Evolutionary conservation across 2,797 vertebrate species (phyloP).

Genomic region (Benthosema pterotum): DNA sequence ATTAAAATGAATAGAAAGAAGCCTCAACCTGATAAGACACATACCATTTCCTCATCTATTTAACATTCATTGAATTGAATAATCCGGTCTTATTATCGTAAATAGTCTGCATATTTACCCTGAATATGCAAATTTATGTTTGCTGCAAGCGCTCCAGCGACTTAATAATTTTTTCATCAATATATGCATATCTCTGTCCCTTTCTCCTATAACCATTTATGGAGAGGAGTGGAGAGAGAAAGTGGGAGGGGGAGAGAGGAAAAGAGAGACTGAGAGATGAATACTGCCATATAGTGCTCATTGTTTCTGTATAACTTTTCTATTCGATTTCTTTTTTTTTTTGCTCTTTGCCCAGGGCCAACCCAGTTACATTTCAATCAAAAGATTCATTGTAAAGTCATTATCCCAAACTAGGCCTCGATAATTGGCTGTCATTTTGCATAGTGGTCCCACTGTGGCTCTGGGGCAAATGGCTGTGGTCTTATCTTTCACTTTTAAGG

Average conservation of each 20-base stretch:
- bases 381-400: slow-evolving; percentile 87
- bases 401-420: slow-evolving; percentile 84
- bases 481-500: slow-evolving; percentile 91
- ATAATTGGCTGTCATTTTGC: slow-evolving; percentile 91
- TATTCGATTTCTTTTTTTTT: slow-evolving; percentile 46
- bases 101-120: slow-evolving; percentile 99
- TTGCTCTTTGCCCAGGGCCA: slow-evolving; percentile 80
- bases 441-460: slow-evolving; percentile 87
- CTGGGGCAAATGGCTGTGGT: slow-evolving; percentile 83
- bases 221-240: slow-evolving; percentile 57
- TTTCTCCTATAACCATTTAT: slow-evolving; percentile 69
- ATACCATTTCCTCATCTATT: slow-evolving; percentile 91
- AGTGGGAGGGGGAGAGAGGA: slow-evolving; percentile 26
- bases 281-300: slow-evolving; percentile 78
- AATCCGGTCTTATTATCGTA: slow-evolving; percentile 99
- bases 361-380: slow-evolving; percentile 90
- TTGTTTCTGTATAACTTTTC: slow-evolving; percentile 86
- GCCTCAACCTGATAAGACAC: slow-evolving; percentile 90
- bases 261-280: slow-evolving; percentile 40
- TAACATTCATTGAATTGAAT: slow-evolving; percentile 99
- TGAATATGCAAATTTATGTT: slow-evolving; percentile 99
- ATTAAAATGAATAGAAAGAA: slow-evolving; percentile 95
- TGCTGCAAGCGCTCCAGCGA: slow-evolving; percentile 90
- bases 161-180: slow-evolving; percentile 83
- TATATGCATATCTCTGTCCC: slow-evolving; percentile 72